Conservation (phyloP, 2,113 vertebrate genomes). For the Galemys pyrenaicus region DNA sequence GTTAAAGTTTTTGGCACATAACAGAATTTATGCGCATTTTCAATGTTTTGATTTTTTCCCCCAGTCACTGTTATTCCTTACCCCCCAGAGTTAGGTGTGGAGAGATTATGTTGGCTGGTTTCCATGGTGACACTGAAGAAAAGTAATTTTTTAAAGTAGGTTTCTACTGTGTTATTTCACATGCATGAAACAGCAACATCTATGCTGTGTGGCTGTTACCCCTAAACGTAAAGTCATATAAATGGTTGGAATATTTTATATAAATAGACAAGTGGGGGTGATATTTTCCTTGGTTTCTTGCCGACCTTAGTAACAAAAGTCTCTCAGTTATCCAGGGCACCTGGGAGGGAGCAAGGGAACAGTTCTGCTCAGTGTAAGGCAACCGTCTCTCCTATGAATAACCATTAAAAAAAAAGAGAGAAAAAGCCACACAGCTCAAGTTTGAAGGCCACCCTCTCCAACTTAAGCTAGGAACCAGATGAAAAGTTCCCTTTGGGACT, state of each 20-base stretch:
- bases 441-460: constrained; percentile 26
- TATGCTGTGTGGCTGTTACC: constrained; percentile 75
- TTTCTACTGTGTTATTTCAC: constrained; percentile 85
- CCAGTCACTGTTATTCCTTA: constrained; percentile 65
- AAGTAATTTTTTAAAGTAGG: constrained; percentile 81
- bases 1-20: constrained; percentile 52
- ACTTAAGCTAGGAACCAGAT: constrained; percentile 45
- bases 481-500: constrained; percentile 68
- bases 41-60: constrained; percentile 64
- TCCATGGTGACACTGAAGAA: constrained; percentile 84
- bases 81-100: constrained; percentile 73
- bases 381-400: constrained; percentile 81
- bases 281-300: constrained; percentile 85
- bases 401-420: constrained; percentile 58
- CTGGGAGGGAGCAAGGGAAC: constrained; percentile 78
- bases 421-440: background rate
- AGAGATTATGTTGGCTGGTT: constrained; percentile 84
- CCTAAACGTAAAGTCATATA: constrained; percentile 72
- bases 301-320: constrained; percentile 84
- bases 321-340: constrained; percentile 84
- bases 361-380: constrained; percentile 71
- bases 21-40: constrained; percentile 74
- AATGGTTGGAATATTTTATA: constrained; percentile 77
- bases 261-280: constrained; percentile 80
- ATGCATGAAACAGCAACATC: constrained; percentile 81